Percentiles rank a stretch among this genome's conserved stretches.
Evolutionary conservation across 2,113 vertebrate species (phyloP).

Genomic region (Salvator merianae): DNA sequence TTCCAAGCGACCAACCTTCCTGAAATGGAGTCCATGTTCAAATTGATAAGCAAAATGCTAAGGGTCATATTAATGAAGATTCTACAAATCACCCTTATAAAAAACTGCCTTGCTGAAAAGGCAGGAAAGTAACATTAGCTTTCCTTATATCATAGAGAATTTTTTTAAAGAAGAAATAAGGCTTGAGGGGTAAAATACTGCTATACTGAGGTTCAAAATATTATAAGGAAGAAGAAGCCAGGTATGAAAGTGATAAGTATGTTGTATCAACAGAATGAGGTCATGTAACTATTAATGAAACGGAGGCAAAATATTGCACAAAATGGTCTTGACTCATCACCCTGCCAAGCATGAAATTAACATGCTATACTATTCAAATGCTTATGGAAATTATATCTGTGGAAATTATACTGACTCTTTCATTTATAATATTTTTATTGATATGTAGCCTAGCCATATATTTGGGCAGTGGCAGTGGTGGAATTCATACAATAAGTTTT

Average conservation of each 20-base stretch:
- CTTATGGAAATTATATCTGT: not conserved
- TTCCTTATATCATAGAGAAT: conserved; percentile 8
- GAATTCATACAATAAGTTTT: not conserved
- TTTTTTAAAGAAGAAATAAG: conserved; percentile 13
- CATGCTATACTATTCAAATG: not conserved
- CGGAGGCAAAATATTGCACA: not conserved
- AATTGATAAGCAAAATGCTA: too few relatives aligned
- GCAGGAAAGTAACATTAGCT: conserved; percentile 22
- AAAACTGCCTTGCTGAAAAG: conserved; percentile 12
- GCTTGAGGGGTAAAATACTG: conserved; percentile 9
- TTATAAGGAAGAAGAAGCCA: not conserved
- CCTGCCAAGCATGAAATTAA: not conserved
- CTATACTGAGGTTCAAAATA: not conserved
- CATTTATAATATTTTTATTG: not conserved
- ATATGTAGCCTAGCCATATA: not conserved
- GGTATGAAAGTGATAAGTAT: not conserved
- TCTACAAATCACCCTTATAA: not conserved
- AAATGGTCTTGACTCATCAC: not conserved
- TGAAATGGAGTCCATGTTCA: too few relatives aligned
- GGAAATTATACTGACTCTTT: not conserved
- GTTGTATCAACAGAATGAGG: conserved; percentile 9
- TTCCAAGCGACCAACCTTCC: too few relatives aligned
- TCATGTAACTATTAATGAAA: not conserved
- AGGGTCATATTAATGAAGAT: not conserved
- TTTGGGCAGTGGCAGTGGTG: too few relatives aligned